These are phyloP conservation scores for Rhagium mordax DNA, from an alignment of 2,888 invertebrate species.

Conservation along the genomic window DNA sequence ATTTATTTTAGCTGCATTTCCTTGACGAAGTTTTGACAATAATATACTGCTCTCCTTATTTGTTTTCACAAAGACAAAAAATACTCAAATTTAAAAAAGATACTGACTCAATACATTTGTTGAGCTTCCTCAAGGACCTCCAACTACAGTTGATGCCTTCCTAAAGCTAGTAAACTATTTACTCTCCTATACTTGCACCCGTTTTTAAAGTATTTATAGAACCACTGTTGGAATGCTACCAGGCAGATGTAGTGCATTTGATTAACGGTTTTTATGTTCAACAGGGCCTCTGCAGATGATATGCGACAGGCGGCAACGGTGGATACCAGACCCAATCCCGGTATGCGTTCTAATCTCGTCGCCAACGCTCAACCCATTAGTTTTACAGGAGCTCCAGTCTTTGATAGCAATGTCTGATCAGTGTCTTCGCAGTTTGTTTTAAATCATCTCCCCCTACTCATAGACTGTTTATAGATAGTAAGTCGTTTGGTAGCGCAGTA, in stretches of 20 bases:
- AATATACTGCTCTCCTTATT: too few species aligned
- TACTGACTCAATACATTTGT: too few species aligned
- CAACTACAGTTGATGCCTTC: not conserved
- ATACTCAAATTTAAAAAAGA: too few species aligned
- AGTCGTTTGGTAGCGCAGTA: not conserved
- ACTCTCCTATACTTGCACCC: not conserved
- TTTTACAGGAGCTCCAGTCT: slow-evolving; percentile 79
- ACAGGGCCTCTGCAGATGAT: slow-evolving; percentile 84
- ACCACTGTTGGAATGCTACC: not conserved
- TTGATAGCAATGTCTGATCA: slow-evolving; percentile 79
- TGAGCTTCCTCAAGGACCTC: not conserved
- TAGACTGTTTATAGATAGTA: slow-evolving; percentile 4
- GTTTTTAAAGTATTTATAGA: not conserved
- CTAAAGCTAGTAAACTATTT: not conserved
- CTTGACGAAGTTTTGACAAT: too few species aligned
- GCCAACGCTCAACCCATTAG: slow-evolving; percentile 87
- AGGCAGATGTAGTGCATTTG: not conserved
- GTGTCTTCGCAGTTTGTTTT: slow-evolving; percentile 30
- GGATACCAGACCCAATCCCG: slow-evolving; percentile 70
- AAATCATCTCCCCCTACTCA: slow-evolving; percentile 4
- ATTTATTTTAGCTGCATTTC: too few species aligned
- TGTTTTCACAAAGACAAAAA: too few species aligned
- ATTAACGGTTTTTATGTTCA: not conserved
- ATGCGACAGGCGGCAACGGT: slow-evolving; percentile 82
- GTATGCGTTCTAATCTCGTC: slow-evolving; percentile 83